Evolutionary conservation across 2,113 vertebrate species (phyloP), one percentile per base, ranked within the genome.

Genomic region (Pithys albifrons): DNA sequence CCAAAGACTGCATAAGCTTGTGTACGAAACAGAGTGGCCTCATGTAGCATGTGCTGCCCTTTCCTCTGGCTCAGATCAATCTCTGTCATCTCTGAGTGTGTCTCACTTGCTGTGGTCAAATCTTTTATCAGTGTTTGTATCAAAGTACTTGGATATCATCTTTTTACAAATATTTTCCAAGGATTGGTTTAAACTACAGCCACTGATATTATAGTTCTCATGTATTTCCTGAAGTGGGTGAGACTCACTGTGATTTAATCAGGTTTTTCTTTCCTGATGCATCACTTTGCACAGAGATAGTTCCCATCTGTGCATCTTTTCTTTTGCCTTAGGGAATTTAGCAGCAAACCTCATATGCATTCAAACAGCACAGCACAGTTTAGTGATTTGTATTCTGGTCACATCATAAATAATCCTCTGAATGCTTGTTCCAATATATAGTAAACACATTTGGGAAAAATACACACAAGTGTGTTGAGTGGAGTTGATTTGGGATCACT

Each of bases 381-480:
- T 35, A 89, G 65, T 95, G 78, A 81, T 95, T 95, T 96, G 70
- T 81, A 76, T 93, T 96, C 91, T 91, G 66, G 37, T 92, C 87
- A 87, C 48, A n/a, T 89, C 45, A 91, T 64, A 94, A 95, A 95
- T 94, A 95, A 91, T 95, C 64, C 46, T 96, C 66, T 84, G 59
- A 81, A 61, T 89, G 39, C 78, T 88, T 88, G 41, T 83, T 94
- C 66, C 59, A 95, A 94, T 87, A 69, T 45, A 41, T 72, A 87
- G 73, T 89, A 87, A 91, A 92, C 88, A 64, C 58, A 5, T 95
- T 96, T 93, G 55, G 70, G 94, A 86, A 94, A 94, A 90, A 88
- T 48, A 76, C 65, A 59, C 62, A 52, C 41, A 72, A 86, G 15
- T 90, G 7, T 78, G 55, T 83, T 87, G 76, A 89, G 51, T 74